phyloP scores from a whole-genome alignment of 2,797 vertebrate species.

The Alca torda region DNA sequence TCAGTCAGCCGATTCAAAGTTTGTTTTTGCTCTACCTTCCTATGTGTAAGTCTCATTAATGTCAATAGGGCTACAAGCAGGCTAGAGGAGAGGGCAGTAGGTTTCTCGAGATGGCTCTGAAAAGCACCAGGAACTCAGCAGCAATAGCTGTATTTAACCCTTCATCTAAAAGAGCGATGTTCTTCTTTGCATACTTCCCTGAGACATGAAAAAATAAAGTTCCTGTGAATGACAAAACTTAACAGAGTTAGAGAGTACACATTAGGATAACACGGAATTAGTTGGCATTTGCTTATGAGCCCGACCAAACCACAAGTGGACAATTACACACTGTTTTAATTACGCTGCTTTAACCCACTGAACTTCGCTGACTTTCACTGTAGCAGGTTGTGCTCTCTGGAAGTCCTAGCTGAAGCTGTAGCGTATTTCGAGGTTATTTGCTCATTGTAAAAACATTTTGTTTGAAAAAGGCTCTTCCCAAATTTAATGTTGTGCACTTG shows the following conservation, averaged over 20 bases:
- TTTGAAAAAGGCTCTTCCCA: neutral
- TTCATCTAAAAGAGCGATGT: neutral
- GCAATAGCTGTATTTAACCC: neutral
- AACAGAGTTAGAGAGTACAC: neutral
- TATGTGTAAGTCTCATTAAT: neutral
- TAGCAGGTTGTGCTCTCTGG: neutral
- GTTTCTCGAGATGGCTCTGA: neutral
- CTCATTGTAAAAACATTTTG: neutral
- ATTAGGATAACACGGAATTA: neutral
- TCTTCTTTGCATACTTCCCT: neutral
- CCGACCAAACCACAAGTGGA: neutral
- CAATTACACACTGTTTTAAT: neutral
- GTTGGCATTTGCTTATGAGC: neutral
- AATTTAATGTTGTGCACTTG: neutral
- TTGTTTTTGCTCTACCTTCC: neutral
- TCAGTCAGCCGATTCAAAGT: neutral
- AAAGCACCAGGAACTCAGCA: neutral
- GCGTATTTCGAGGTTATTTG: neutral
- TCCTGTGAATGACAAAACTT: accelerated
- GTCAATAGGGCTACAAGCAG: neutral
- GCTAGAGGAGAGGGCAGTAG: neutral
- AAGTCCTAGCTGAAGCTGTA: neutral
- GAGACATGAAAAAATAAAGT: neutral
- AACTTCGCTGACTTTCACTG: neutral
- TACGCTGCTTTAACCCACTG: neutral